A percentile compares a stretch with the other conserved stretches of the same genome.
phyloP scores from a whole-genome alignment of 2,797 vertebrate species.

The Myotis pilosus region DNA sequence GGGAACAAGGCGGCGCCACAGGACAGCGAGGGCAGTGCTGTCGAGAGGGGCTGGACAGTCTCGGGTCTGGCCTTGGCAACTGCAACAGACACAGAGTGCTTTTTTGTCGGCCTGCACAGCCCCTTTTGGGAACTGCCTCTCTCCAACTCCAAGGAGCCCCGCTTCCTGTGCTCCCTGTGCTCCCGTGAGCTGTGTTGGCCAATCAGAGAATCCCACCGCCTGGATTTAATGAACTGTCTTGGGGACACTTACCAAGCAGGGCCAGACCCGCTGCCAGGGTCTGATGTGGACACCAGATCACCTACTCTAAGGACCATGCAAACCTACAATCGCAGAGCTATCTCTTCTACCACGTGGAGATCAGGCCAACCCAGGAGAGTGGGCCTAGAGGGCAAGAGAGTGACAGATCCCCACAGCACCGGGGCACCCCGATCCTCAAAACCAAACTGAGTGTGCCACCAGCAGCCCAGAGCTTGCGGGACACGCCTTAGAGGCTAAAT shows the following conservation, averaged over 20 bases:
- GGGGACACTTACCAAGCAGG: not conserved
- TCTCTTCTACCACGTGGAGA: not conserved
- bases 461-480: not conserved
- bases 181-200: not conserved
- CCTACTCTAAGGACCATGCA: not conserved
- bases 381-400: not conserved
- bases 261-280: not conserved
- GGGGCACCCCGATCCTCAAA: not conserved
- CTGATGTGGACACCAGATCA: not conserved
- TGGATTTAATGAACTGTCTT: not conserved
- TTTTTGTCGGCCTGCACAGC: not conserved
- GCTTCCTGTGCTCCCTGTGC: not conserved
- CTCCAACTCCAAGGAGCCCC: not conserved
- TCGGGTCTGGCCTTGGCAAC: not conserved
- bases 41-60: not conserved
- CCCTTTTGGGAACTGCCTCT: not conserved
- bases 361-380: not conserved
- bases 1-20: not conserved
- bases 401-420: not conserved
- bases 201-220: not conserved
- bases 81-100: not conserved
- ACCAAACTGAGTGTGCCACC: not conserved
- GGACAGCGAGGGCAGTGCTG: not conserved
- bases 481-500: not conserved
- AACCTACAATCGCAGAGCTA: fast-evolving